phyloP scores from a whole-genome alignment of 1,140 invertebrate species.

The Drosophila nasuta region DNA sequence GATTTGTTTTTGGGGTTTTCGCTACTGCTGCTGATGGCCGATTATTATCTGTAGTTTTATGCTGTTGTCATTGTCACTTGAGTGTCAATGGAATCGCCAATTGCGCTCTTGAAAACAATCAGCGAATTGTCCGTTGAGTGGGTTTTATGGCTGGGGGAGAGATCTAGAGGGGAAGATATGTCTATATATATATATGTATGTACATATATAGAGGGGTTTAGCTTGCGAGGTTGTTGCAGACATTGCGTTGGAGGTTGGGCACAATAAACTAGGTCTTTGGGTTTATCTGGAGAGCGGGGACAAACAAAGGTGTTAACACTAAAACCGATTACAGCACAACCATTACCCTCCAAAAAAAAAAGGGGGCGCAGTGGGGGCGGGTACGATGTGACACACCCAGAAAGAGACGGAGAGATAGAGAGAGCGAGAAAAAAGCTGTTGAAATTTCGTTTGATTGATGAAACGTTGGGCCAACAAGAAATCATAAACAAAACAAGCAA shows the following conservation, averaged over 20 bases:
- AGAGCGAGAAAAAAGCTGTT: conserved; percentile 52
- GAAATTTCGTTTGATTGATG: conserved; percentile 75
- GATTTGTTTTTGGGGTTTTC: conserved; percentile 4
- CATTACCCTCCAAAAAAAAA: background rate
- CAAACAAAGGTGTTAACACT: conserved; percentile 52
- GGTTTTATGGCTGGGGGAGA: background rate
- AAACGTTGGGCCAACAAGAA: conserved; percentile 70
- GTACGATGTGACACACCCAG: conserved; percentile 26
- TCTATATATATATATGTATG: too few relatives aligned
- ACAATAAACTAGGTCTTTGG: conserved; percentile 4
- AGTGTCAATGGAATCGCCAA: conserved; percentile 52
- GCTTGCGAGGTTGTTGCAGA: conserved; percentile 33
- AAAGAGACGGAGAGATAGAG: conserved; percentile 9
- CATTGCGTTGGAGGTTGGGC: conserved; percentile 35
- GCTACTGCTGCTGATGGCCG: conserved; percentile 29
- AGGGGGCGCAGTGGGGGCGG: background rate
- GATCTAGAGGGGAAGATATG: background rate
- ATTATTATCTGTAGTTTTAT: conserved; percentile 26
- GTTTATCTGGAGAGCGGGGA: conserved; percentile 32
- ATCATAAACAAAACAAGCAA: conserved; percentile 65
- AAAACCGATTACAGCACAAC: conserved; percentile 55
- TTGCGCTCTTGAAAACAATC: conserved; percentile 47
- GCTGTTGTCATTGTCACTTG: conserved; percentile 37
- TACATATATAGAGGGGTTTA: background rate
- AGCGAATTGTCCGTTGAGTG: conserved; percentile 32